Evolutionary conservation across 2,113 vertebrate genomes (phyloP).

Genomic region (Channa maculata): DNA sequence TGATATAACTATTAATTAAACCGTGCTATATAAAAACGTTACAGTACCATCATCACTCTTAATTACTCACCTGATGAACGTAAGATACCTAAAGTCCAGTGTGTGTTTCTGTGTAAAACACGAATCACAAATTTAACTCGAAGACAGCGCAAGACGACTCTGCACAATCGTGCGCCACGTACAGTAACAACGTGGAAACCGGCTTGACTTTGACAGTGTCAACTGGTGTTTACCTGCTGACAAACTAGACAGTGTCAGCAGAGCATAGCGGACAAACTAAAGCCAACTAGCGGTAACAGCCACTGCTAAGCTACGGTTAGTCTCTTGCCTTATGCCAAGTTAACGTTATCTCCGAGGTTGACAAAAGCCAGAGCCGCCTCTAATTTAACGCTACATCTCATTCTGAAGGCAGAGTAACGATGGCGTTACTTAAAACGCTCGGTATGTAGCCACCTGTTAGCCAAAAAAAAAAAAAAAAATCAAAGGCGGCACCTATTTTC

Average conservation of each 20-base stretch:
- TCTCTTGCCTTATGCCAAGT: slow-evolving; percentile 7
- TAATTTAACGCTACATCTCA: slow-evolving; percentile 16
- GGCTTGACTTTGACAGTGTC: background rate
- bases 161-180: background rate
- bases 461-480: too few relatives aligned
- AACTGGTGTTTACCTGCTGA: background rate
- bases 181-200: background rate
- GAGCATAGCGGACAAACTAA: background rate
- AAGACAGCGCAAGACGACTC: slow-evolving; percentile 15
- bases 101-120: slow-evolving; percentile 8
- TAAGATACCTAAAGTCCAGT: slow-evolving; percentile 18
- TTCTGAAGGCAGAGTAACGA: background rate
- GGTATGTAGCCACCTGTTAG: background rate
- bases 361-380: slow-evolving; percentile 12
- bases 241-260: background rate
- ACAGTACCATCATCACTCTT: background rate
- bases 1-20: background rate
- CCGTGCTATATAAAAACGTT: too few relatives aligned
- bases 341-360: background rate
- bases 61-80: slow-evolving; percentile 44
- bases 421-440: background rate
- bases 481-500: background rate
- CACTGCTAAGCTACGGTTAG: background rate
- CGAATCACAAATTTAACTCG: background rate
- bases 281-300: too few relatives aligned